Percentiles rank a stretch among this genome's conserved stretches.
These are phyloP conservation scores for Axis porcinus DNA, from an alignment of 2,113 vertebrate genomes.

Conservation along the genomic window DNA sequence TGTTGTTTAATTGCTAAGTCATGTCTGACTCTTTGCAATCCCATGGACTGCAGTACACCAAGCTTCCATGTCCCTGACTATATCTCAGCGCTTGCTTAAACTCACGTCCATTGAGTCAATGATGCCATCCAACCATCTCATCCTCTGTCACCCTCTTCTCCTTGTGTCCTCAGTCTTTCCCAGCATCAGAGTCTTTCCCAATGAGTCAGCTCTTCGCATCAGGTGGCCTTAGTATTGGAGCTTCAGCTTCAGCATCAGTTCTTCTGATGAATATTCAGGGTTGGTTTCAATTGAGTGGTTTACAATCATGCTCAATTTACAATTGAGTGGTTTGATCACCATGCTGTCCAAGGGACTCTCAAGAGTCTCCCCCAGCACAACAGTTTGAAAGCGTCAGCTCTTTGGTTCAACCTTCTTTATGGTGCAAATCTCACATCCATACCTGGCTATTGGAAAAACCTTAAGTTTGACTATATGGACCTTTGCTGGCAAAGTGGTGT, in stretches of 20 bases:
- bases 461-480: background rate
- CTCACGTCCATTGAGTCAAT: background rate
- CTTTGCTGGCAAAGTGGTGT: background rate
- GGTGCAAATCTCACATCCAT: background rate
- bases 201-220: background rate
- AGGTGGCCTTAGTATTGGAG: background rate
- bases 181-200: background rate
- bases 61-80: background rate
- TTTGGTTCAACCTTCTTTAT: background rate
- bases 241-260: background rate
- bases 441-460: background rate
- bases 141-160: background rate
- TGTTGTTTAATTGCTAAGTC: background rate
- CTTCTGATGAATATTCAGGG: background rate
- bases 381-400: background rate
- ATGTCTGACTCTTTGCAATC: background rate
- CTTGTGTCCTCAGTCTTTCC: background rate
- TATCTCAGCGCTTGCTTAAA: background rate
- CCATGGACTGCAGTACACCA: background rate
- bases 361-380: background rate
- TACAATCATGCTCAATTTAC: background rate
- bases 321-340: background rate
- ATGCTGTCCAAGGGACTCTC: background rate
- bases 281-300: background rate
- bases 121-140: background rate